Evolutionary conservation across 2,888 invertebrate genomes (phyloP).

Genomic region (Drosophila limbata): DNA sequence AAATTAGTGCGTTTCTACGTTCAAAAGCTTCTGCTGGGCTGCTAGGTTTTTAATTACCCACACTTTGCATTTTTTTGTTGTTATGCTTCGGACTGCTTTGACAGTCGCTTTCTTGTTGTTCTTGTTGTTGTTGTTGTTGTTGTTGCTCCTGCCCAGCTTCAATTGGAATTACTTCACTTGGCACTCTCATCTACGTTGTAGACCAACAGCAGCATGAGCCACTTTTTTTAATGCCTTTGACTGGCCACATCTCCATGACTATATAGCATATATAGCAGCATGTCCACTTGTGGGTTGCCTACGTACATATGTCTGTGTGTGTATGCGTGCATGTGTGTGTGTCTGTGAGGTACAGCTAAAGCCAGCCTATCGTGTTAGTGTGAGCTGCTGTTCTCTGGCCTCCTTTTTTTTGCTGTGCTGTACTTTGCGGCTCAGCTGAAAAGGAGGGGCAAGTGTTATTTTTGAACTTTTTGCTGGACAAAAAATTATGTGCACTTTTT

Average conservation of each 20-base stretch:
- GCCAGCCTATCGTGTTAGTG: conserved; percentile 81
- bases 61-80: conserved; percentile 67
- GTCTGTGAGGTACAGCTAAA: conserved; percentile 35
- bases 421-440: conserved; percentile 27
- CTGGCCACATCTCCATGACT: conserved; percentile 57
- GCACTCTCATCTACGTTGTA: conserved; percentile 71
- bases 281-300: conserved; percentile 56
- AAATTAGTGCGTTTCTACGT: conserved; percentile 81
- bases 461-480: conserved; percentile 49
- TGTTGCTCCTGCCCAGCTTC: conserved; percentile 49
- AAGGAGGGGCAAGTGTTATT: conserved; percentile 49
- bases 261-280: conserved; percentile 42
- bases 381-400: conserved; percentile 58
- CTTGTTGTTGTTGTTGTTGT: conserved; percentile 28
- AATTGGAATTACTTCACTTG: conserved; percentile 81
- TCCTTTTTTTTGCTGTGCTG: conserved; percentile 37
- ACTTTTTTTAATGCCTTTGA: conserved; percentile 64
- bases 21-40: conserved; percentile 72
- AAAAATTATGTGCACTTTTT: conserved; percentile 67
- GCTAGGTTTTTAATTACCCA: conserved; percentile 82
- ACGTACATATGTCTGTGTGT: conserved; percentile 19
- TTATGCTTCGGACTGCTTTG: conserved; percentile 48
- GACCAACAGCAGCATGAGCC: conserved; percentile 56
- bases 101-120: conserved; percentile 50
- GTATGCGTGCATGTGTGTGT: conserved; percentile 14